Percentiles rank a stretch among this genome's conserved stretches.
Conservation (phyloP, 2,797 vertebrate genomes). For the Lates japonicus region DNA sequence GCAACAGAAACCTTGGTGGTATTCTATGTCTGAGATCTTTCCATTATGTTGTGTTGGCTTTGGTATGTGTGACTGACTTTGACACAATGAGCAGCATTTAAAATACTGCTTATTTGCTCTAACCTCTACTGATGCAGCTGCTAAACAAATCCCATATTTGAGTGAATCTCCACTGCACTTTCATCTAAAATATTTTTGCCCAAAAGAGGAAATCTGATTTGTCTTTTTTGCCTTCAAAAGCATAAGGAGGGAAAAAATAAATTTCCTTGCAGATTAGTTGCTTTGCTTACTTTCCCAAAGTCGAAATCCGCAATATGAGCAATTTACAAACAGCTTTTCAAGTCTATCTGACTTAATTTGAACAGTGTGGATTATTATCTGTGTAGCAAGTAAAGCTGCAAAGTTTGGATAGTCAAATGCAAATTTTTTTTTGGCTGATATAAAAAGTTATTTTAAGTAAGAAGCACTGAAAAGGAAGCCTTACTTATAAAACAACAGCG, state of each 20-base stretch:
- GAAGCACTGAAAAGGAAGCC: neutral
- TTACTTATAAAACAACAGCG: neutral
- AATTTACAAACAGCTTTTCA: neutral
- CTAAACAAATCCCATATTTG: conserved; percentile 3
- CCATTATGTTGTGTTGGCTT: conserved; percentile 40
- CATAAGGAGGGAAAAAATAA: neutral
- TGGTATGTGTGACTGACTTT: conserved; percentile 38
- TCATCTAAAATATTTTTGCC: neutral
- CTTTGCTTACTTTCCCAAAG: neutral
- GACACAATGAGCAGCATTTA: conserved; percentile 35
- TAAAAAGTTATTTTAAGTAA: neutral
- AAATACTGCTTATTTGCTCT: conserved; percentile 24
- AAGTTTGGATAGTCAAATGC: neutral
- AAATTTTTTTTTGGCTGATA: neutral
- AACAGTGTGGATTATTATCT: neutral
- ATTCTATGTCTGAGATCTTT: conserved; percentile 49
- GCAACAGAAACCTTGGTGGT: conserved; percentile 44
- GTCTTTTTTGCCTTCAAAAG: neutral
- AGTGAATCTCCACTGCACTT: neutral
- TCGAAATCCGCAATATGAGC: neutral
- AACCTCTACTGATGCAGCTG: conserved; percentile 23
- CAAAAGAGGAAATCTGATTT: neutral
- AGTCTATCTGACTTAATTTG: neutral
- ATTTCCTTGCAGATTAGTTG: neutral
- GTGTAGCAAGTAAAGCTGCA: neutral